phyloP scores from a whole-genome alignment of 1,140 invertebrate species.

The Aphaenogaster floridana region DNA sequence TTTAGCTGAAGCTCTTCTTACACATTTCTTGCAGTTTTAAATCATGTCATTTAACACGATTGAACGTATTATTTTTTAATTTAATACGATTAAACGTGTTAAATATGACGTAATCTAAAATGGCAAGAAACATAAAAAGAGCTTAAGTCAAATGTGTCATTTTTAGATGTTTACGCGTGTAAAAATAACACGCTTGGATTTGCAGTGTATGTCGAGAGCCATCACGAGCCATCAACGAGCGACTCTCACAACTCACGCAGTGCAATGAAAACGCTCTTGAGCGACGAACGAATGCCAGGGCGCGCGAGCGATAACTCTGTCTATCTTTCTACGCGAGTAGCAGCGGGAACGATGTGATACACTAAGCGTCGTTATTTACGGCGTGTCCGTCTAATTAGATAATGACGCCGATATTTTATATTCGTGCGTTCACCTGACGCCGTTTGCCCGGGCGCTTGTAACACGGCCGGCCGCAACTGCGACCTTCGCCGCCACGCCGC shows the following conservation, averaged over 20 bases:
- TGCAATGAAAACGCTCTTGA: background rate
- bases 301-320: slow-evolving; percentile 4
- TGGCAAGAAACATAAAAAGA: no score
- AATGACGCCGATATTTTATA: slow-evolving; percentile 63
- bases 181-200: no score
- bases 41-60: no score
- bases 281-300: background rate
- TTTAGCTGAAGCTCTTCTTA: no score
- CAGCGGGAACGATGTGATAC: background rate
- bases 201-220: background rate
- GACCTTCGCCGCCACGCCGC: slow-evolving; percentile 46
- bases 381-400: slow-evolving; percentile 61
- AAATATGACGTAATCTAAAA: no score
- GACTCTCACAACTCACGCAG: slow-evolving; percentile 5
- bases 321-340: background rate
- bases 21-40: no score
- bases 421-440: slow-evolving; percentile 39
- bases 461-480: background rate
- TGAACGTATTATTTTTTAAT: no score
- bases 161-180: no score
- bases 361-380: slow-evolving; percentile 56
- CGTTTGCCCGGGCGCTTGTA: slow-evolving; percentile 2
- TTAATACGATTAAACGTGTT: no score
- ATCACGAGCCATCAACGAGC: background rate
- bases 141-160: no score